A percentile compares a stretch with the other conserved stretches of the same genome.
phyloP scores from a whole-genome alignment of 2,113 vertebrate genomes.

The Passer montanus region DNA sequence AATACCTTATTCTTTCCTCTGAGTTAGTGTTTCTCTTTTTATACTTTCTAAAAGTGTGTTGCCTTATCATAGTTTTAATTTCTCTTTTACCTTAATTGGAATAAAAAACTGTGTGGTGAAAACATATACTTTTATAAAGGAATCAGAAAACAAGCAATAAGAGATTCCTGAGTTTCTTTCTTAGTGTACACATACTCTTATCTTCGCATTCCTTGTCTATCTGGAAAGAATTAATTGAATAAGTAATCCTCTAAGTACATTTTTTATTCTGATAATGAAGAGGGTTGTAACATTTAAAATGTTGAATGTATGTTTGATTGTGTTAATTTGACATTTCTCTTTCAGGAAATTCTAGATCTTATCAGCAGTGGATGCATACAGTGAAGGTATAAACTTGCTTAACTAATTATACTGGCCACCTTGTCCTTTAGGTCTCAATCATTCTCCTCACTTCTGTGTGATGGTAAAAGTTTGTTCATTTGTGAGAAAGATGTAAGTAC shows the following conservation, averaged over 20 bases:
- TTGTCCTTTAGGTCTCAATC: background rate
- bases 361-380: slow-evolving; percentile 94
- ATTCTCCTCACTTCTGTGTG: background rate
- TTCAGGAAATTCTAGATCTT: slow-evolving; percentile 88
- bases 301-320: background rate
- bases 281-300: background rate
- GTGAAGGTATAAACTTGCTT: slow-evolving; percentile 85
- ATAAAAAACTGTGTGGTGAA: background rate
- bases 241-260: background rate
- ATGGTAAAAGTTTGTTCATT: background rate
- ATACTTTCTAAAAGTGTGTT: background rate
- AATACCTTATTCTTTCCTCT: background rate
- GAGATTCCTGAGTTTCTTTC: background rate
- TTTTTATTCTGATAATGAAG: background rate
- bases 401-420: background rate
- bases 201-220: background rate
- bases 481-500: background rate
- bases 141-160: background rate
- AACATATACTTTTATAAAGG: background rate
- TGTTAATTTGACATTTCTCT: background rate
- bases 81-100: background rate
- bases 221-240: background rate
- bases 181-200: background rate
- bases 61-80: background rate
- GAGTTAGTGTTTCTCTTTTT: background rate